Base-by-base conservation (phyloP, 1,140 invertebrate genomes). In the Scaptomyza montana region DNA sequence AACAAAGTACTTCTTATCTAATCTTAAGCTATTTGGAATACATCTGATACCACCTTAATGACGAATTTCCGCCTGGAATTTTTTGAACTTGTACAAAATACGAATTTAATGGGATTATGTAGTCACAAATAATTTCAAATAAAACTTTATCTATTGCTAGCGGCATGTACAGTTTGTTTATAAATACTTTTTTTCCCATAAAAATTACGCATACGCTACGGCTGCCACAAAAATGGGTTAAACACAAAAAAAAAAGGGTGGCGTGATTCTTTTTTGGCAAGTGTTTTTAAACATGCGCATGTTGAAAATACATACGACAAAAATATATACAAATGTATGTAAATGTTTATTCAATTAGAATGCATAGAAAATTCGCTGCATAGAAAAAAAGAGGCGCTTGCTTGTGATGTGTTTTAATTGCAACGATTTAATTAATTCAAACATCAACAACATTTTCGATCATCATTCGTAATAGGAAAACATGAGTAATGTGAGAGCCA, bases 221-320 rank as follows among this genome's bases (percentile, higher is more conserved):
- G 51, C 25, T 55, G 21, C 25, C 46, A 55, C 28, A 21, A 16
- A 70, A 39, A 69, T 74, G 43, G 57, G 47, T 69, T 50, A 39
- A 51, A 53, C 13, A 6, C 7, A 55, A 12, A 67, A 68, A 43
- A 69, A 73, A 73, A 46, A n/a, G n/a, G 13, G 62, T 85, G 80
- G 80, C 80, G 80, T 84, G 80, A 84, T 84, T 76, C 30, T 78
- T 69, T 76, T 66, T 65, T 86, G 74, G 64, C 82, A 67, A 69
- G 56, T 65, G 64, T 60, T 64, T 80, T 75, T 43, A 59, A 51
- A 65, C 46, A 70, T 64, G 64, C 50, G 25, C 64, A 68, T 74
- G 30, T 28, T 19, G 8, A 36, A 41, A 21, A n/a, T n/a, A n/a
- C n/a, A 47, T 9, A 69, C 45, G 62, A 16, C 49, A 33, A 21